Evolutionary conservation across 2,113 vertebrate species (phyloP), one percentile per base, ranked within the genome.

Genomic region (Colaptes auratus): DNA sequence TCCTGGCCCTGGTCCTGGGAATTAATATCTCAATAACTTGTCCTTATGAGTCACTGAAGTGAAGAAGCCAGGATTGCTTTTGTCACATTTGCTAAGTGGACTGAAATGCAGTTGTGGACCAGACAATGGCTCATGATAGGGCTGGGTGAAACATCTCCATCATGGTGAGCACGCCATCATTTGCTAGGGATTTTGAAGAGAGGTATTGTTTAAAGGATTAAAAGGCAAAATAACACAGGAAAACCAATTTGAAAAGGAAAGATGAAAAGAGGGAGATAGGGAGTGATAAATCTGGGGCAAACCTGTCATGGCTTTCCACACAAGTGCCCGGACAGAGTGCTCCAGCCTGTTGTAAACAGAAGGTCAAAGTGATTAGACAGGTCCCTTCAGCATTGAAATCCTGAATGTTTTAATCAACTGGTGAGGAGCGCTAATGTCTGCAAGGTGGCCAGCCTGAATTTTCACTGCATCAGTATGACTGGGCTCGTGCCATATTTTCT

Each of bases 11-110:
- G 0, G 27, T 91, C 90, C 88, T 95, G 85, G 60, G 90, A 36
- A 44, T 94, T 88, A 91, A 83, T 86, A 93, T 91, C 88, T 95
- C 78, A 90, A 86, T 86, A 93, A 93, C 50, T 95, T 73, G 92
- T 78, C 85, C 80, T 76, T 55, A 27, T 93, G 90, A 97, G 80
- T 95, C 90, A 95, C 73, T 23, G 88, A 53, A 73, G 73, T 12
- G 75, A 75, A 80, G 50, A 36, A 92, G 92, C 66, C 88, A 92
- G 80, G 52, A 72, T 4, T 86, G 83, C 70, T 89, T 60, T 88
- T 89, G 92, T 95, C 95, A 73, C 78, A 58, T 42, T 90, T 65
- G 39, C 13, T 69, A 74, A 89, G 69, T 58, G 89, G 67, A 48
- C 89, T 86, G 76, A 81, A 85, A 69, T 2, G 36, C 67, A 81